phyloP scores from a whole-genome alignment of 1,140 invertebrate species.

The Lasioglossum albipes region DNA sequence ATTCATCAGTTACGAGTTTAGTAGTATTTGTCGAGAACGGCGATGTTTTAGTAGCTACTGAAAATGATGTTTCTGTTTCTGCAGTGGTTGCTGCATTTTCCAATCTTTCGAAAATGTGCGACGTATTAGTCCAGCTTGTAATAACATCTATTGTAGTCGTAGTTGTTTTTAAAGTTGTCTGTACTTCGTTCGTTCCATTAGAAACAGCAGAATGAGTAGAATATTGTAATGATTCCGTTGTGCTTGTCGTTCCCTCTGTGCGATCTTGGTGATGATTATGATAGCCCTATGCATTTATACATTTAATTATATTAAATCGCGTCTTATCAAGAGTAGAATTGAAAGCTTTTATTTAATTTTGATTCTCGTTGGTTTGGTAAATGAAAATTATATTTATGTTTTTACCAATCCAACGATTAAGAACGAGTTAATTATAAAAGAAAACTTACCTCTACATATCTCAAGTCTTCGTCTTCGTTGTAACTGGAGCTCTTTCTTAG shows the following conservation, averaged over 20 bases:
- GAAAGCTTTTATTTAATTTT: no score
- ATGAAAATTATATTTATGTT: no score
- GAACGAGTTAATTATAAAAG: no score
- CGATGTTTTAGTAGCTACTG: no score
- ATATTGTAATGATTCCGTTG: not conserved
- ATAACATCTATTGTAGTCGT: not conserved
- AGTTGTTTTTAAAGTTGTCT: not conserved
- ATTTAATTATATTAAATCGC: no score
- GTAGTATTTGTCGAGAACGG: no score
- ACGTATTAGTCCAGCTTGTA: not conserved
- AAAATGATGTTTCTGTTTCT: no score
- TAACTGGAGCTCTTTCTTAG: constrained; percentile 31
- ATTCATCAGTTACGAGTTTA: no score
- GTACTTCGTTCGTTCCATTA: not conserved
- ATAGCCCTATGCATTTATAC: not conserved
- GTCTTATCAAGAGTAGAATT: no score
- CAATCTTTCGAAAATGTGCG: not conserved
- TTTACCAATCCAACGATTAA: no score
- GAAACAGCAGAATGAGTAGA: not conserved
- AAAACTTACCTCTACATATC: not conserved
- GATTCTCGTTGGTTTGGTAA: no score
- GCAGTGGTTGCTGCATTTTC: not conserved
- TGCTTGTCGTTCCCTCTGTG: not conserved
- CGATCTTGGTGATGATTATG: not conserved
- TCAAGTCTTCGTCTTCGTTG: not conserved